These are phyloP conservation scores for Climacteris rufus DNA, from an alignment of 2,113 vertebrate genomes.

Conservation along the genomic window DNA sequence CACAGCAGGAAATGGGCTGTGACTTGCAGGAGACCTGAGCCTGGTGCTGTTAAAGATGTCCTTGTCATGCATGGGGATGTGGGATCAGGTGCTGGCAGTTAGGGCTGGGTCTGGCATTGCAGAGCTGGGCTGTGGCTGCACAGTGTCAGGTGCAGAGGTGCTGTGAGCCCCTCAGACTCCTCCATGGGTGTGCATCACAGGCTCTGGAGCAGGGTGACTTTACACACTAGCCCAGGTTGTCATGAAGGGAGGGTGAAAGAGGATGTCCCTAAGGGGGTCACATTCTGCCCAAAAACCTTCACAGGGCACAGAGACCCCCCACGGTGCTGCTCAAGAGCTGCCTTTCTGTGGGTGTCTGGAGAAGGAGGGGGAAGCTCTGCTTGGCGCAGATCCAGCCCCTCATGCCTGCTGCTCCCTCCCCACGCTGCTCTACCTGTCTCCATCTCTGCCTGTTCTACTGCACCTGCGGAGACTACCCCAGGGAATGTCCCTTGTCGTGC, in stretches of 20 bases:
- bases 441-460: background rate
- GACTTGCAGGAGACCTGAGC: background rate
- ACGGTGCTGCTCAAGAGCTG: background rate
- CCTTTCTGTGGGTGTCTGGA: background rate
- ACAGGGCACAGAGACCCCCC: background rate
- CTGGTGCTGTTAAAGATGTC: background rate
- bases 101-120: background rate
- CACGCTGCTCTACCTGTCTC: fast-evolving
- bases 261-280: background rate
- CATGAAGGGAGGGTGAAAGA: background rate
- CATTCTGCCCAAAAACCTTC: background rate
- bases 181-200: fast-evolving
- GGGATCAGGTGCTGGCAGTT: background rate
- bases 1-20: background rate
- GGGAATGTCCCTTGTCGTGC: background rate
- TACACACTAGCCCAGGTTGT: background rate
- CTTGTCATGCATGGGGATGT: background rate
- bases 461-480: background rate
- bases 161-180: background rate
- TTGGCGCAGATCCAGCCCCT: background rate
- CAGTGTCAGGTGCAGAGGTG: background rate
- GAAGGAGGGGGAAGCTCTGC: background rate
- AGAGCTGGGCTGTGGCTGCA: background rate
- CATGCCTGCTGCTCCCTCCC: background rate
- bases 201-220: background rate